Percentiles rank a stretch among this genome's conserved stretches.
Conservation (phyloP, 2,888 invertebrate species). For the Plebejus anna region DNA sequence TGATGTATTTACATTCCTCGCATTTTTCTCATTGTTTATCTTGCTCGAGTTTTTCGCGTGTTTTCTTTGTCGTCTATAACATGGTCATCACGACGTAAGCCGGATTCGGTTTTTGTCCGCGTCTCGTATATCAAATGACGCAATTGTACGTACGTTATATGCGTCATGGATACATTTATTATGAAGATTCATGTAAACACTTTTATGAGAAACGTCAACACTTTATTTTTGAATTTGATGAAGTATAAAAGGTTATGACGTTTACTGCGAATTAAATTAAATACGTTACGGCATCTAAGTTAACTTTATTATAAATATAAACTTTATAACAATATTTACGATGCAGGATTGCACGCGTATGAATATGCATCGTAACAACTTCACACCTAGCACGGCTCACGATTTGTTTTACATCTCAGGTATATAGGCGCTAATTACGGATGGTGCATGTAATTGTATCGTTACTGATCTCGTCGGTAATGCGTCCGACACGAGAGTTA, state of each 20-base stretch:
- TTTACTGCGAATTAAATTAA: neutral
- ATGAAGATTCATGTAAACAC: constrained; percentile 37
- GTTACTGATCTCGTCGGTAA: constrained; percentile 33
- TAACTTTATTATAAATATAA: neutral
- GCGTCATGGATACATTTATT: constrained; percentile 37
- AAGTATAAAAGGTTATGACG: neutral
- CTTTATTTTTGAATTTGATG: constrained; percentile 5
- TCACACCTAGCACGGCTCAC: neutral
- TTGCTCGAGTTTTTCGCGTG: constrained; percentile 32
- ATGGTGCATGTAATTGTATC: constrained; percentile 29
- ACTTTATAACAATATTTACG: neutral
- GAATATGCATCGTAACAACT: neutral
- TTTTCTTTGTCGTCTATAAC: constrained; percentile 42
- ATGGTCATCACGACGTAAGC: constrained; percentile 55
- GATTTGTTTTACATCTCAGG: neutral
- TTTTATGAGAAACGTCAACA: constrained; percentile 38
- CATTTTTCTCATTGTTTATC: constrained; percentile 11
- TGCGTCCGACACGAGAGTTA: constrained; percentile 36
- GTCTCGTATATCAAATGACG: constrained; percentile 55
- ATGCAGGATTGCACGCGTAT: neutral
- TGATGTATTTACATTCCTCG: constrained; percentile 1
- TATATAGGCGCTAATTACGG: neutral
- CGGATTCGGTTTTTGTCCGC: constrained; percentile 67
- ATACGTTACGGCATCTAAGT: neutral
- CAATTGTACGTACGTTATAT: constrained; percentile 56